Conservation (phyloP, 2,888 invertebrate species). For the Steromphala cineraria region DNA sequence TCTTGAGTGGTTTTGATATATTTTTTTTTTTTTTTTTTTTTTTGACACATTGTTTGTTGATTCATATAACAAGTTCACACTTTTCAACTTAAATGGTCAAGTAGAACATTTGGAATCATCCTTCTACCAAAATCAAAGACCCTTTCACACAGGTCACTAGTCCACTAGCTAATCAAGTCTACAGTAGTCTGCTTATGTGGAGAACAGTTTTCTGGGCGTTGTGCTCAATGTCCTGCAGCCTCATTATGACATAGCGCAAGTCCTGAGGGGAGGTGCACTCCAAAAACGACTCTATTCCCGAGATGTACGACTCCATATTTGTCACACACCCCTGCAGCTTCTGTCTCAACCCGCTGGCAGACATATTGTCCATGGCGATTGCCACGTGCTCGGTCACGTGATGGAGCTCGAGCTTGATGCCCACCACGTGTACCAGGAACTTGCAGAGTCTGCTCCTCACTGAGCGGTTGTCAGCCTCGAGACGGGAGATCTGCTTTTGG, state of each 20-base stretch:
- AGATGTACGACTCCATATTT: background rate
- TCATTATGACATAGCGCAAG: background rate
- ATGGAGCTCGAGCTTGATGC: slow-evolving; percentile 23
- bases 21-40: no score
- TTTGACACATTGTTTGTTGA: no score
- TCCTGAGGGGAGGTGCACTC: background rate
- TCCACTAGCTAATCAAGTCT: no score
- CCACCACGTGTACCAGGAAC: background rate
- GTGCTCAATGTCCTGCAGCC: no score
- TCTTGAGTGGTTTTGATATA: no score
- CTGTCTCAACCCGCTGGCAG: background rate
- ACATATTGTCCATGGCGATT: background rate
- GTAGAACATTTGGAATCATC: no score
- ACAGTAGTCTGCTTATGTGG: no score
- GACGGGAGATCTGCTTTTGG: background rate
- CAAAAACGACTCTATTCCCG: background rate
- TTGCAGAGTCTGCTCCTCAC: background rate
- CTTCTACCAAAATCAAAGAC: no score
- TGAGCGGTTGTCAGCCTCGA: background rate
- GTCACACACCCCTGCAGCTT: background rate
- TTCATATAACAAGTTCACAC: no score
- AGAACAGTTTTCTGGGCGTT: no score
- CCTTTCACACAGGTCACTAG: no score
- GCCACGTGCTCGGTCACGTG: slow-evolving; percentile 21
- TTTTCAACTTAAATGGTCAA: no score